These are phyloP conservation scores for Drosophila pseudoananassae DNA, from an alignment of 1,140 invertebrate species.

Conservation along the genomic window DNA sequence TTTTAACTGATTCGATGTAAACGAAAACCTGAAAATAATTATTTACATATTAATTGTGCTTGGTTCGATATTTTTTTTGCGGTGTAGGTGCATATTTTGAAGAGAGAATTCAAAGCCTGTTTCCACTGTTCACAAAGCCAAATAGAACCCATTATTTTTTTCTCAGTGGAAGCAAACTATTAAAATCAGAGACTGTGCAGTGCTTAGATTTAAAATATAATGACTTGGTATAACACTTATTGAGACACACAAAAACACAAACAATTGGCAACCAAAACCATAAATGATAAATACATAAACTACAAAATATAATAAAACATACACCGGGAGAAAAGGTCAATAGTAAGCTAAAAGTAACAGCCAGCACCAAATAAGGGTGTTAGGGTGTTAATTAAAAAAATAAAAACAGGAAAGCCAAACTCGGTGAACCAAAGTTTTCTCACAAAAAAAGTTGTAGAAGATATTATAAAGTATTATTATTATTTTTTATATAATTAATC, in stretches of 20 bases:
- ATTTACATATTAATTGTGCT: slow-evolving; percentile 42
- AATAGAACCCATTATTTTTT: not conserved
- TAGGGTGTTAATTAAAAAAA: slow-evolving; percentile 20
- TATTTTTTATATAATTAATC: too few species aligned
- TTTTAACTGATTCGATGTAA: slow-evolving; percentile 60
- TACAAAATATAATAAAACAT: not conserved
- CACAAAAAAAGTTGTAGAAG: slow-evolving; percentile 1
- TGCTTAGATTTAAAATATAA: slow-evolving; percentile 13
- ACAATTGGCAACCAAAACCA: slow-evolving; percentile 37
- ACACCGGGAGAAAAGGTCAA: slow-evolving; percentile 2
- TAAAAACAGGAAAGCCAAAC: slow-evolving; percentile 8
- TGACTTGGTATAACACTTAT: slow-evolving; percentile 24
- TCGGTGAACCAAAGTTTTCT: slow-evolving; percentile 11
- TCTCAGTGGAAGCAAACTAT: not conserved
- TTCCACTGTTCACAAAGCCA: not conserved
- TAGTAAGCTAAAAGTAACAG: slow-evolving; percentile 23
- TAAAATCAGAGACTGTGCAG: slow-evolving; percentile 4
- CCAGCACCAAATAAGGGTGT: slow-evolving; percentile 38
- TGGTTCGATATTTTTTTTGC: not conserved
- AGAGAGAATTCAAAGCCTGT: not conserved
- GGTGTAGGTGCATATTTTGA: not conserved
- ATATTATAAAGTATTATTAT: too few species aligned
- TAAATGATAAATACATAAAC: not conserved
- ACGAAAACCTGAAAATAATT: slow-evolving; percentile 21
- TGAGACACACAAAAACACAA: slow-evolving; percentile 43